These are phyloP conservation scores for Athrips mouffetella DNA, from an alignment of 2,888 invertebrate genomes.

Conservation along the genomic window DNA sequence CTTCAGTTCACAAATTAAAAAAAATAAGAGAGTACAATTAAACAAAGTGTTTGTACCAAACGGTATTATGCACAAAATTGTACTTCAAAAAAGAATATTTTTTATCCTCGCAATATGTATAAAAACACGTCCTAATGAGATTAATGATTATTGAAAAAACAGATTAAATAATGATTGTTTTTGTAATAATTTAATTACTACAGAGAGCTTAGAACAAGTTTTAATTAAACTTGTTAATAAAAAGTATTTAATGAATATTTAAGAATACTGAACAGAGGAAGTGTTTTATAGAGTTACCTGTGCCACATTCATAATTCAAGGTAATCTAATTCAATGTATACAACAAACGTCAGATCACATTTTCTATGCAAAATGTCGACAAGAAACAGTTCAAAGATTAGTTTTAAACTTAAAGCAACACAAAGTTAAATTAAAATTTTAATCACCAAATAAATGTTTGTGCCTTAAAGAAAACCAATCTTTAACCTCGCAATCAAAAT, in stretches of 20 bases:
- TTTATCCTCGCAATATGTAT: neutral
- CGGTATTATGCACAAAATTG: neutral
- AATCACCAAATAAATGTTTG: constrained; percentile 13
- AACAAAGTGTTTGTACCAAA: constrained; percentile 17
- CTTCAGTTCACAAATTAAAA: constrained; percentile 16
- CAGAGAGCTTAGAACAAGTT: constrained; percentile 17
- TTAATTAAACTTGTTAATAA: constrained; percentile 5
- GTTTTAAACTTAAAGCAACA: constrained; percentile 38
- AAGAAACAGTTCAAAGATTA: constrained; percentile 33
- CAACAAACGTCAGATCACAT: constrained; percentile 20
- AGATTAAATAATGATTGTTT: neutral
- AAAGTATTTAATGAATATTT: constrained; percentile 2
- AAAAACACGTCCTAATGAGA: too few relatives aligned
- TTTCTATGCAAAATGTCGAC: constrained; percentile 14
- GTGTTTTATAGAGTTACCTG: constrained; percentile 7
- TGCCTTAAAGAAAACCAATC: constrained; percentile 43
- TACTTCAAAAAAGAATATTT: neutral
- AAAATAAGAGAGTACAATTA: constrained; percentile 7
- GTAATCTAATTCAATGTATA: constrained; percentile 11
- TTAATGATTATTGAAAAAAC: neutral
- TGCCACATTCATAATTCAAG: constrained; percentile 14
- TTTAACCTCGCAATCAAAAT: constrained; percentile 29
- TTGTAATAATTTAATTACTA: constrained; percentile 4
- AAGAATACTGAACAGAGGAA: constrained; percentile 16
- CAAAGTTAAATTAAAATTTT: neutral